Evolutionary conservation across 2,888 invertebrate genomes (phyloP).

Genomic region (Trachelus stipa): DNA sequence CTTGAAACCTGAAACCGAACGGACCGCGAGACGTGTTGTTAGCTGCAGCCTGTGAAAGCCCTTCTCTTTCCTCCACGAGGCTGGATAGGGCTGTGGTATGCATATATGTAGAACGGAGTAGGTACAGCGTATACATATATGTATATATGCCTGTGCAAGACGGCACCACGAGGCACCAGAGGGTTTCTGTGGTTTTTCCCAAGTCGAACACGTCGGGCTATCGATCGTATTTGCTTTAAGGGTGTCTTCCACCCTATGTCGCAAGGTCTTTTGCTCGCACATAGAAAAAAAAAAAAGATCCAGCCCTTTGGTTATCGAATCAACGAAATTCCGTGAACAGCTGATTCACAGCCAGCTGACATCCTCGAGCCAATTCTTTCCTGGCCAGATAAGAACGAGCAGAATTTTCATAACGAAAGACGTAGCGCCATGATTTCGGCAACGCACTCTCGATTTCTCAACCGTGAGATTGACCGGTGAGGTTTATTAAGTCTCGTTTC

Average conservation of each 20-base stretch:
- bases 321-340: constrained; percentile 8
- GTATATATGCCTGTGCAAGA: not conserved
- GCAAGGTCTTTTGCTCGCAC: not conserved
- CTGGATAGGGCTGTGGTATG: not conserved
- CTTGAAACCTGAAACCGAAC: not conserved
- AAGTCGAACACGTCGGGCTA: not conserved
- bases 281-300: not conserved
- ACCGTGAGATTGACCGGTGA: not conserved
- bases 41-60: not conserved
- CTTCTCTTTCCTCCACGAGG: not conserved
- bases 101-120: not conserved
- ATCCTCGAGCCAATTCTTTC: constrained; percentile 2
- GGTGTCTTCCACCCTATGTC: not conserved
- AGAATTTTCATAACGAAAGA: not conserved
- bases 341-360: constrained; percentile 18
- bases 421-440: not conserved
- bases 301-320: constrained; percentile 5
- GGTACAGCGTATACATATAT: not conserved
- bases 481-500: not conserved
- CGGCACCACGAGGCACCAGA: not conserved
- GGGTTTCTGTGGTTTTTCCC: not conserved
- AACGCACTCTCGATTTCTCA: not conserved
- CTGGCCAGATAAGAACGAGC: constrained; percentile 5
- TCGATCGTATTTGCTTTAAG: not conserved
- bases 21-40: not conserved